Base-by-base conservation (phyloP, 30 jellyfish, hydroid and myxozoan species). In the Hydractinia echinata region DNA sequence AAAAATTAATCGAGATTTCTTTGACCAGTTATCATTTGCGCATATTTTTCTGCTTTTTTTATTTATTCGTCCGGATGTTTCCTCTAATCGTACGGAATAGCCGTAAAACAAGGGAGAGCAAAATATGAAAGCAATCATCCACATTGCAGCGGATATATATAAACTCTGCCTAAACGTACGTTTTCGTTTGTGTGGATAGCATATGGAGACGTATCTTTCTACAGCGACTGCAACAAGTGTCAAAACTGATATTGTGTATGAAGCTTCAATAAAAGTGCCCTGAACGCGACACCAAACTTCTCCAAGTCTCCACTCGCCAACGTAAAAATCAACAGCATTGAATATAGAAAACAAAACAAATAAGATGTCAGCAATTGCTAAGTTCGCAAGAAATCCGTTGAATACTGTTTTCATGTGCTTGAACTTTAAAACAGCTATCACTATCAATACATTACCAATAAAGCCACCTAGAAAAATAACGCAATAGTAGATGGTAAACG, bases 181-280 rank as follows among this genome's bases (percentile, higher is more conserved):
- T 54, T 89, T 76, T 30, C 73, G 80, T 68, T 81, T 78, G 70
- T 85, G 90, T 10, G 97, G 96, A 44, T 78, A 86, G 76, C 97
- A 91, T 62, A 91, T 91, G 48, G 96, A 88, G 19, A 91, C 61
- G 58, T 91, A 91, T 48, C 97, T 81, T 72, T 91, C 97, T 44
- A 76, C 73, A 21, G 97, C 84, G 7, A 91, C 97, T 4, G 96
- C 95, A 9, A 85, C 90, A n/a, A 91, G 84, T 18, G 97, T 91
- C 15, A 86, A 72, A 19, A 86, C 89, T 10, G 96, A 86, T 19
- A 92, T 82, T 55, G 97, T 91, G 87, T 86, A 91, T 51, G 95
- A 85, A 10, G 83, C 93, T 54, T 91, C 97, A 39, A 91, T 91
- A 6, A 91, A 39, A 13, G 68, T 81, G 85, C 97, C 81, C 44